phyloP scores from a whole-genome alignment of 2,888 invertebrate genomes.

The Hemistola chrysoprasaria region DNA sequence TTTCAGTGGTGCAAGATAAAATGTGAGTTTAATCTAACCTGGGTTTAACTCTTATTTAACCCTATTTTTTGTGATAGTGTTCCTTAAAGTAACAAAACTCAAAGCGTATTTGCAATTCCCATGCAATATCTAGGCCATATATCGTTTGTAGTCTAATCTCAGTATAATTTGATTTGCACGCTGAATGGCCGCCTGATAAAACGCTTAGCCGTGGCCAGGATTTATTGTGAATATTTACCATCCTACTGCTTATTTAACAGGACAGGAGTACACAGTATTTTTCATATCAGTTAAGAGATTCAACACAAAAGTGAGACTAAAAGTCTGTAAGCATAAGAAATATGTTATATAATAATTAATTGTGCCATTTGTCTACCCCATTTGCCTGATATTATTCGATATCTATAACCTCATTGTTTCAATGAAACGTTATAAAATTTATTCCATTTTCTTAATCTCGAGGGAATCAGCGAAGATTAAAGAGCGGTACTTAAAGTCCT shows the following conservation, averaged over 20 bases:
- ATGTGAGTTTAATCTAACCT: too few species aligned
- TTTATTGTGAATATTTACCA: conserved; percentile 50
- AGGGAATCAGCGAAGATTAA: conserved; percentile 3
- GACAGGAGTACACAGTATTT: too few species aligned
- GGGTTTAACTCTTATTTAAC: too few species aligned
- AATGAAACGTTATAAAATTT: conserved; percentile 6
- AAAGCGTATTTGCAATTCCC: conserved; percentile 5
- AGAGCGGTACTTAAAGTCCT: conserved; percentile 2
- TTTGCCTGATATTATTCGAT: too few species aligned
- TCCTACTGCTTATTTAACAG: conserved; percentile 8
- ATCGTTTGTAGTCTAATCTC: conserved; percentile 54
- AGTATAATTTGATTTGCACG: conserved; percentile 74
- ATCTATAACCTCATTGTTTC: neutral
- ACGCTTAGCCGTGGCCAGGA: conserved; percentile 66
- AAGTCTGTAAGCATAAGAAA: too few species aligned
- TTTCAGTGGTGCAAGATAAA: too few species aligned
- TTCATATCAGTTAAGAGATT: too few species aligned
- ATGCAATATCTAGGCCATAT: conserved; percentile 48
- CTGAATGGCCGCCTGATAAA: conserved; percentile 64
- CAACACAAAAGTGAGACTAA: too few species aligned
- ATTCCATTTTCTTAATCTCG: too few species aligned
- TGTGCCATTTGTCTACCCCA: too few species aligned
- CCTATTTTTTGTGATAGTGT: too few species aligned
- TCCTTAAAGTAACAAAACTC: neutral
- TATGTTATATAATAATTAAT: too few species aligned